A percentile compares a stretch with the other conserved stretches of the same genome.
Conservation (phyloP, 2,888 invertebrate species). For the Brachypterus glaber region DNA sequence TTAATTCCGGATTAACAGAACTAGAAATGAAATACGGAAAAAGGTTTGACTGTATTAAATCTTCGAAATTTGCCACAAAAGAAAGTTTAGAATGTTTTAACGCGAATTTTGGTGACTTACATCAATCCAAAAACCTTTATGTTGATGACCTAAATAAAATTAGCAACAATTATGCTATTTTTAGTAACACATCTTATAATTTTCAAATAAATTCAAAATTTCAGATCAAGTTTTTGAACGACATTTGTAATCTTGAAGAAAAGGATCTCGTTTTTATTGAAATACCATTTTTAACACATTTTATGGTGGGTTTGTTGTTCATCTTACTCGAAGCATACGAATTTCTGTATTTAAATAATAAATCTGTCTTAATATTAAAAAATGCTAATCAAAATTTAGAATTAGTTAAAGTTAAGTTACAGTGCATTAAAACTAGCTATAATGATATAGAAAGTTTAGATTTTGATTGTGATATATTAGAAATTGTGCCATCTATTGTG, state of each 20-base stretch:
- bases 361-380: background rate
- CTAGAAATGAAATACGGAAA: slow-evolving; percentile 43
- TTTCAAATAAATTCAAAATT: too few relatives aligned
- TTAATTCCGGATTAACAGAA: slow-evolving; percentile 3
- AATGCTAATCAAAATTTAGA: too few relatives aligned
- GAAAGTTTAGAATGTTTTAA: slow-evolving; percentile 16
- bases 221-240: slow-evolving; percentile 23
- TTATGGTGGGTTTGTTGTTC: slow-evolving; percentile 33
- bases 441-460: too few relatives aligned
- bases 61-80: slow-evolving; percentile 48
- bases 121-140: too few relatives aligned
- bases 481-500: too few relatives aligned
- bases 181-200: slow-evolving; percentile 19
- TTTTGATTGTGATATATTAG: too few relatives aligned
- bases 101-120: too few relatives aligned
- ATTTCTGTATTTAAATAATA: slow-evolving; percentile 21
- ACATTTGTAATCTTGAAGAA: slow-evolving; percentile 17
- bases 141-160: too few relatives aligned
- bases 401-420: too few relatives aligned
- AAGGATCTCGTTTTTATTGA: slow-evolving; percentile 31
- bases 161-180: too few relatives aligned
- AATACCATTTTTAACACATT: slow-evolving; percentile 33
- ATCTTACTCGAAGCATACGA: slow-evolving; percentile 28
- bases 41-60: slow-evolving; percentile 45
- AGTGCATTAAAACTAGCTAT: too few relatives aligned